These are phyloP conservation scores for Rhipidura dahli DNA, from an alignment of 2,113 vertebrate species.

Conservation along the genomic window DNA sequence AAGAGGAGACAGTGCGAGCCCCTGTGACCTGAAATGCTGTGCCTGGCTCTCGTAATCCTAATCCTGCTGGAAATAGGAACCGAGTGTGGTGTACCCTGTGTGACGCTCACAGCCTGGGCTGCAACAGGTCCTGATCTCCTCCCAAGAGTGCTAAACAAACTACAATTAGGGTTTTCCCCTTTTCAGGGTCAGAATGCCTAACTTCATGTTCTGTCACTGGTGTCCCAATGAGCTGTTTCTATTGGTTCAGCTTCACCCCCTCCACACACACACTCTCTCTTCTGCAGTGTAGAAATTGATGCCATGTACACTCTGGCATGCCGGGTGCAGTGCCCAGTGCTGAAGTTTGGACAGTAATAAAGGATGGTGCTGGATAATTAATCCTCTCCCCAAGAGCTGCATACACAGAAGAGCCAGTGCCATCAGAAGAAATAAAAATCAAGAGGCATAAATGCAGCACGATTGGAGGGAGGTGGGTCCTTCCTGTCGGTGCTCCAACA, in stretches of 20 bases:
- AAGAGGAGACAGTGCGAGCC: accelerated
- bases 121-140: background rate
- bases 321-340: background rate
- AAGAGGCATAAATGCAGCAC: accelerated
- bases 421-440: background rate
- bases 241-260: background rate
- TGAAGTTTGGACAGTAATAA: background rate
- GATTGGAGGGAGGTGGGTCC: background rate
- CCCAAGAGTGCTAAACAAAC: background rate
- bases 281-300: accelerated
- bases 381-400: background rate
- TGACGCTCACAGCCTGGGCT: accelerated
- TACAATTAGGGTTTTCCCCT: accelerated
- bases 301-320: accelerated
- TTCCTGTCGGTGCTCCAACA: background rate
- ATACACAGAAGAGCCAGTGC: background rate
- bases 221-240: background rate
- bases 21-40: background rate
- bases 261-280: accelerated
- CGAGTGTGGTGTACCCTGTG: accelerated
- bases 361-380: background rate
- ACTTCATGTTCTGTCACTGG: accelerated
- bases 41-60: background rate
- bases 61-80: background rate
- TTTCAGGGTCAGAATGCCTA: accelerated